phyloP scores from a whole-genome alignment of 2,113 vertebrate species.

The Corythornis vintsioides region DNA sequence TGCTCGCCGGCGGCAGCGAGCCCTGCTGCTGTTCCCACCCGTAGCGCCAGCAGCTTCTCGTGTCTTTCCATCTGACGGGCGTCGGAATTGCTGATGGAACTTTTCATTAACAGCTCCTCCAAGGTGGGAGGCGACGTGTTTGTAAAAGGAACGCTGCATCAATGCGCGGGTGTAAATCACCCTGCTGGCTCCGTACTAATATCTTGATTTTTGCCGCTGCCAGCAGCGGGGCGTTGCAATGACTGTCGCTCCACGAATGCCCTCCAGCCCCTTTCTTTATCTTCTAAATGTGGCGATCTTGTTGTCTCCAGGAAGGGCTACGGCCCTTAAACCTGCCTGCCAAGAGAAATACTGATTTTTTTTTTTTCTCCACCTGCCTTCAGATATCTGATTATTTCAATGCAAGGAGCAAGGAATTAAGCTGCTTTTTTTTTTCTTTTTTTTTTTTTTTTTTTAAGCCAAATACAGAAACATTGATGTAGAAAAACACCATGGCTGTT shows the following conservation, averaged over 20 bases:
- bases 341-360: not conserved
- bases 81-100: slow-evolving; percentile 17
- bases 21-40: rapidly evolving
- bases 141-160: slow-evolving; percentile 20
- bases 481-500: not conserved
- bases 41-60: not conserved
- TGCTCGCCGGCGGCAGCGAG: not conserved
- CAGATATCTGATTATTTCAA: not conserved
- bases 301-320: not conserved
- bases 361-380: not conserved
- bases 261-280: slow-evolving; percentile 53
- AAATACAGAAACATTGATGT: not conserved
- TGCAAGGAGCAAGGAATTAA: slow-evolving; percentile 7
- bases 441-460: not conserved
- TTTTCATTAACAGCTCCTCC: slow-evolving; percentile 51
- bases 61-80: not conserved
- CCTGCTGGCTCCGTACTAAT: not conserved
- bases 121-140: slow-evolving; percentile 54
- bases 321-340: slow-evolving; percentile 4
- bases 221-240: slow-evolving; percentile 18
- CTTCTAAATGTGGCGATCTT: slow-evolving; percentile 6
- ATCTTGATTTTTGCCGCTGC: slow-evolving; percentile 26
- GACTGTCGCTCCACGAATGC: not conserved
- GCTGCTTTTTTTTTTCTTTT: not conserved
- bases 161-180: slow-evolving; percentile 57